Base-by-base conservation (phyloP, 2,113 vertebrate species). In the Chrysochloris asiatica region DNA sequence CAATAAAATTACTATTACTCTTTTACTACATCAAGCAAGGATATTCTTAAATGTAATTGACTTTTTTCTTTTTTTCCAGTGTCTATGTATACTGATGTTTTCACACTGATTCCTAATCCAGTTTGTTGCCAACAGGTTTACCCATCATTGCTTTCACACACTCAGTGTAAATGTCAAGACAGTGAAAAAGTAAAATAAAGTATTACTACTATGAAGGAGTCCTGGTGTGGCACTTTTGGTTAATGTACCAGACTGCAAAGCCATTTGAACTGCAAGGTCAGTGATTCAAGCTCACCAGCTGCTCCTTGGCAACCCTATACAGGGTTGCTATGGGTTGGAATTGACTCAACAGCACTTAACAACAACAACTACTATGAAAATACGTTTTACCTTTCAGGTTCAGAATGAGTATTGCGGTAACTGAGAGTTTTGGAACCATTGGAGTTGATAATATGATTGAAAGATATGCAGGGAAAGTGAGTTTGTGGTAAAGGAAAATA, bases 281-380 rank as follows among this genome's bases (percentile, higher is more conserved):
- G n/a, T n/a, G n/a, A n/a, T n/a, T n/a, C n/a, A n/a, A n/a, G n/a
- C n/a, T n/a, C n/a, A n/a, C n/a, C n/a, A n/a, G n/a, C n/a, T n/a
- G n/a, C n/a, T n/a, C n/a, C n/a, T n/a, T n/a, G n/a, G n/a, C n/a
- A n/a, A n/a, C n/a, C n/a, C n/a, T n/a, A n/a, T n/a, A n/a, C n/a
- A n/a, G n/a, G n/a, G n/a, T n/a, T n/a, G n/a, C n/a, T n/a, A n/a
- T n/a, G n/a, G n/a, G n/a, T n/a, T n/a, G n/a, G n/a, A n/a, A n/a
- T n/a, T n/a, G n/a, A n/a, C n/a, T n/a, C n/a, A n/a, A n/a, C n/a
- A n/a, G n/a, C n/a, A n/a, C n/a, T n/a, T n/a, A n/a, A n/a, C n/a
- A n/a, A n/a, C n/a, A n/a, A n/a, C n/a, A n/a, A n/a, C n/a, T 61
- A 41, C 8, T 67, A 47, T 93, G 12, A 92, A 85, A 65, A 67